Percentiles rank a stretch among this genome's conserved stretches.
phyloP scores from a whole-genome alignment of 2,888 invertebrate species.

The Tigriopus californicus region DNA sequence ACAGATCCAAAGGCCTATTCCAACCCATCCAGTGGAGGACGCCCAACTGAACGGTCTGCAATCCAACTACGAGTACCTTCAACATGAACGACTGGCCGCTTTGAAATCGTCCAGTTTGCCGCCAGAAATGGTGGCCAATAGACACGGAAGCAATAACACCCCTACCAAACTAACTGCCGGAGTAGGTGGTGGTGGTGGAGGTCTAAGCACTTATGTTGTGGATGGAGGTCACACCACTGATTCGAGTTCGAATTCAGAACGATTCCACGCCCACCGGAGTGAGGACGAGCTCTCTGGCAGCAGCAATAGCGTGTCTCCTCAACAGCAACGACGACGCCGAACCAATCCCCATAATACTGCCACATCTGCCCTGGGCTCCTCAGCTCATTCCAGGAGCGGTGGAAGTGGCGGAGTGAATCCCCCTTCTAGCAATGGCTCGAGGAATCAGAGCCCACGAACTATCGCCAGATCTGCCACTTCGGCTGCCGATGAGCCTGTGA shows the following conservation, averaged over 20 bases:
- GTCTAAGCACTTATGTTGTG: not conserved
- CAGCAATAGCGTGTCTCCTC: conserved; percentile 7
- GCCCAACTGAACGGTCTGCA: not conserved
- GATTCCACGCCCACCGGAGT: not conserved
- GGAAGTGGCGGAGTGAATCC: not conserved
- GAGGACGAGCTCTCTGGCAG: conserved; percentile 9
- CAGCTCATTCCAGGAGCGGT: not conserved
- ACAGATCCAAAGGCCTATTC: too few species aligned
- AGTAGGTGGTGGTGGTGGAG: too few species aligned
- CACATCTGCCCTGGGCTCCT: too few species aligned
- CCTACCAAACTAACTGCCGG: not conserved
- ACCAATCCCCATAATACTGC: not conserved
- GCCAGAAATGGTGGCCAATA: too few species aligned
- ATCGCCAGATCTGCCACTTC: not conserved
- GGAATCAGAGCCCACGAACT: conserved; percentile 5
- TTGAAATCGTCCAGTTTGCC: conserved; percentile 21
- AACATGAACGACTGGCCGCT: conserved; percentile 22
- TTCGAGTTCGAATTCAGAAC: not conserved
- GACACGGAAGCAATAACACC: not conserved
- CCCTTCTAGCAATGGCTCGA: not conserved
- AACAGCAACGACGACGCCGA: not conserved
- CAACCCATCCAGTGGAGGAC: conserved; percentile 28
- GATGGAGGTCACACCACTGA: not conserved
- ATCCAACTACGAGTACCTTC: not conserved
- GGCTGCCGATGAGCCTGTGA: too few species aligned